Conservation (phyloP, 2,113 vertebrate genomes). For the Origma solitaria region DNA sequence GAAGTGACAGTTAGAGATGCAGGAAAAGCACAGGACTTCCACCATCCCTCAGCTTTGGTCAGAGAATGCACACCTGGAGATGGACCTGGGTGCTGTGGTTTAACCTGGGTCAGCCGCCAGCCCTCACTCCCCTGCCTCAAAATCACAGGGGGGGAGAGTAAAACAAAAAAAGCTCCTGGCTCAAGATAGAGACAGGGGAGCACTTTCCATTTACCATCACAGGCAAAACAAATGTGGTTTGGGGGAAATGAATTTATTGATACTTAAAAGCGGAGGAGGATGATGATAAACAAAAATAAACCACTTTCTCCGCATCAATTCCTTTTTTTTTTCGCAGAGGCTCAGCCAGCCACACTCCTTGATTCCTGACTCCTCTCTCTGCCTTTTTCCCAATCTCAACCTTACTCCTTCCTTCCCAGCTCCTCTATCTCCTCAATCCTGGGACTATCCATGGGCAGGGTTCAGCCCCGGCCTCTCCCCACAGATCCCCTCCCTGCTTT, state of each 20-base stretch:
- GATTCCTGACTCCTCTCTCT: not conserved
- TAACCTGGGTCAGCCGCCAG: not conserved
- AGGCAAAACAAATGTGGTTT: not conserved
- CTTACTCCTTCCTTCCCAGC: not conserved
- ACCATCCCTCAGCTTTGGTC: slow-evolving; percentile 57
- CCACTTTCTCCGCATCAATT: not conserved
- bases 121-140: not conserved
- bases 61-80: slow-evolving; percentile 59
- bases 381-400: not conserved
- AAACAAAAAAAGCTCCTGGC: not conserved
- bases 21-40: slow-evolving; percentile 43
- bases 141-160: not conserved
- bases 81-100: not conserved
- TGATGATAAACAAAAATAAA: not conserved
- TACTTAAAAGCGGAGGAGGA: not conserved
- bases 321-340: not conserved
- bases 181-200: not conserved
- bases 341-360: not conserved
- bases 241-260: not conserved
- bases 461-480: accelerated
- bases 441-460: accelerated
- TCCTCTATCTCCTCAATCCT: not conserved
- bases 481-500: accelerated
- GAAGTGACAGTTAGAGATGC: slow-evolving; percentile 68
- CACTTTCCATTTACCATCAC: not conserved